Conservation (phyloP, 1,140 invertebrate genomes). For the Scaptomyza graminum region DNA sequence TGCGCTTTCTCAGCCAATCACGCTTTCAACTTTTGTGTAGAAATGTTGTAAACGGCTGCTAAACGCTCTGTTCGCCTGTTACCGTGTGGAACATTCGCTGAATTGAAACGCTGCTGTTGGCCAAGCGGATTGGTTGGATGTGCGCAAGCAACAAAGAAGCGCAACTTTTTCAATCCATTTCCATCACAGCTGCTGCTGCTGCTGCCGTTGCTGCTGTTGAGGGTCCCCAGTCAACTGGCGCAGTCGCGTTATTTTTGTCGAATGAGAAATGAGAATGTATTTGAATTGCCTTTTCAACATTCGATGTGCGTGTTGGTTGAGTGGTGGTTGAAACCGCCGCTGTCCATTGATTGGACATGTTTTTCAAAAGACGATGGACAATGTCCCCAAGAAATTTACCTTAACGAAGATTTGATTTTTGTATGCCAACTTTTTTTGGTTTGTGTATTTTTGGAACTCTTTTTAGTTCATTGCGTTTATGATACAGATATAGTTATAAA, state of each 20-base stretch:
- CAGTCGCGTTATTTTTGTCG: conserved; percentile 36
- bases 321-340: conserved; percentile 33
- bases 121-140: conserved; percentile 80
- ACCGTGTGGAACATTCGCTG: conserved; percentile 83
- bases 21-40: conserved; percentile 57
- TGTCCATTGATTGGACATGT: conserved; percentile 40
- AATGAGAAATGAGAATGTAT: conserved; percentile 48
- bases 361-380: conserved; percentile 10
- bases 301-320: not conserved
- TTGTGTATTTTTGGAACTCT: conserved; percentile 73
- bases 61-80: conserved; percentile 66
- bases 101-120: conserved; percentile 83
- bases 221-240: conserved; percentile 11
- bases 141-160: conserved; percentile 81
- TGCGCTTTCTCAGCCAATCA: conserved; percentile 71
- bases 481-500: conserved; percentile 21
- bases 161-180: conserved; percentile 81
- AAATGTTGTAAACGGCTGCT: conserved; percentile 75
- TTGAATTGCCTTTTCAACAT: conserved; percentile 19
- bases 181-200: conserved; percentile 5
- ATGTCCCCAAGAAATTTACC: conserved; percentile 7
- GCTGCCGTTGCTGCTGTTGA: not conserved
- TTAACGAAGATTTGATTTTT: conserved; percentile 26
- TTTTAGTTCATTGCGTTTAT: conserved; percentile 66
- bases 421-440: conserved; percentile 75